Evolutionary conservation across 2,113 vertebrate genomes (phyloP).

Genomic region (Panthera tigris): DNA sequence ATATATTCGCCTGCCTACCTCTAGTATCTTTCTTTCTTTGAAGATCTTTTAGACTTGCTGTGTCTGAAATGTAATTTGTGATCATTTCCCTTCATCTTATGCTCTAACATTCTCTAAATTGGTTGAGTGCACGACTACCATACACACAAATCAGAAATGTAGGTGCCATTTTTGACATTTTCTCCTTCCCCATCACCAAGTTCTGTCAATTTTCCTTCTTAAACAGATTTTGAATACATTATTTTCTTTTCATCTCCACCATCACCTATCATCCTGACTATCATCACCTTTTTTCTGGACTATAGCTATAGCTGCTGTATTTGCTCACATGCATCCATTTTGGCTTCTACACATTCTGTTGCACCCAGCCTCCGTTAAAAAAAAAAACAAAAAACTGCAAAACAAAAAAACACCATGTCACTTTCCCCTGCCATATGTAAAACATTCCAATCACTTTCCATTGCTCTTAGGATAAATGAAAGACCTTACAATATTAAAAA

Average conservation of each 20-base stretch:
- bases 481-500: background rate
- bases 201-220: background rate
- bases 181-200: background rate
- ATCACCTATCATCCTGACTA: background rate
- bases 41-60: background rate
- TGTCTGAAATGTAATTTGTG: background rate
- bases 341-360: background rate
- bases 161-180: background rate
- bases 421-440: background rate
- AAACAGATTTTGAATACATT: background rate
- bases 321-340: background rate
- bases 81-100: background rate
- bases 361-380: background rate
- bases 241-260: background rate
- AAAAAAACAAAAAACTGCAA: background rate
- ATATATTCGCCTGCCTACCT: background rate
- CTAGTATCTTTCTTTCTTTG: background rate
- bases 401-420: background rate
- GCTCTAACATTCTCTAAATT: background rate
- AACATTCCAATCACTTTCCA: background rate
- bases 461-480: background rate
- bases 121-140: background rate
- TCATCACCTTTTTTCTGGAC: background rate
- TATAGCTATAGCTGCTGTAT: background rate
- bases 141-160: background rate